Evolutionary conservation across 2,797 vertebrate species (phyloP).

Genomic region (Scarus forsteni): DNA sequence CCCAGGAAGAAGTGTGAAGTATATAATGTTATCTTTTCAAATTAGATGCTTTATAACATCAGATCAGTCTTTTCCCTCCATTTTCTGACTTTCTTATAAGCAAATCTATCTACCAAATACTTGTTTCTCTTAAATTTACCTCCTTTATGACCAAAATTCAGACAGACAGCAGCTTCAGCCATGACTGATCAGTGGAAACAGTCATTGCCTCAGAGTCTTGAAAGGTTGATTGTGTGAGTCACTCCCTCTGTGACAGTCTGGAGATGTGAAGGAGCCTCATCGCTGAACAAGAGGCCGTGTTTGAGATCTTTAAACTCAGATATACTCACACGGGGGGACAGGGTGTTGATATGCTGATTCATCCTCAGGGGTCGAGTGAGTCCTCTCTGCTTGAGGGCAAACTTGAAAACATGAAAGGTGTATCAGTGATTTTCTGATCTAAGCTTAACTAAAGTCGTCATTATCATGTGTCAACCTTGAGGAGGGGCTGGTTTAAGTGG

Average conservation of each 20-base stretch:
- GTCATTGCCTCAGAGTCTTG: conserved; percentile 4
- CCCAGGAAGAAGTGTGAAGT: too few species aligned
- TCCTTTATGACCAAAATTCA: background rate
- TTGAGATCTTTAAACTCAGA: conserved; percentile 11
- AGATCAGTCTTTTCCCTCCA: background rate
- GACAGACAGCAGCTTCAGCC: background rate
- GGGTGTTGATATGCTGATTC: conserved; percentile 10
- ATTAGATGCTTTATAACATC: too few species aligned
- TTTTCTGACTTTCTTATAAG: background rate
- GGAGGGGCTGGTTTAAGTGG: conserved; percentile 39
- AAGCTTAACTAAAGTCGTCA: conserved; percentile 2
- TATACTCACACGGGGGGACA: background rate
- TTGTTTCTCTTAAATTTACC: background rate
- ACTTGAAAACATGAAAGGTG: conserved; percentile 22
- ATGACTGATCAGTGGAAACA: conserved; percentile 15
- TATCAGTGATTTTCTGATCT: conserved; percentile 10
- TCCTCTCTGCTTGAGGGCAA: conserved; percentile 13
- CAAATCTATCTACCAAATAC: background rate
- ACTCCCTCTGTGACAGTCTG: conserved; percentile 44
- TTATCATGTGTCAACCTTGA: conserved; percentile 9
- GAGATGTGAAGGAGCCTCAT: background rate
- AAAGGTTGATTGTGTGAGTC: conserved; percentile 50
- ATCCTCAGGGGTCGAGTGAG: background rate
- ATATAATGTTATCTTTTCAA: too few species aligned
- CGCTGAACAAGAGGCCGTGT: background rate